phyloP scores from a whole-genome alignment of 2,888 invertebrate species.

The Erebia aethiops region DNA sequence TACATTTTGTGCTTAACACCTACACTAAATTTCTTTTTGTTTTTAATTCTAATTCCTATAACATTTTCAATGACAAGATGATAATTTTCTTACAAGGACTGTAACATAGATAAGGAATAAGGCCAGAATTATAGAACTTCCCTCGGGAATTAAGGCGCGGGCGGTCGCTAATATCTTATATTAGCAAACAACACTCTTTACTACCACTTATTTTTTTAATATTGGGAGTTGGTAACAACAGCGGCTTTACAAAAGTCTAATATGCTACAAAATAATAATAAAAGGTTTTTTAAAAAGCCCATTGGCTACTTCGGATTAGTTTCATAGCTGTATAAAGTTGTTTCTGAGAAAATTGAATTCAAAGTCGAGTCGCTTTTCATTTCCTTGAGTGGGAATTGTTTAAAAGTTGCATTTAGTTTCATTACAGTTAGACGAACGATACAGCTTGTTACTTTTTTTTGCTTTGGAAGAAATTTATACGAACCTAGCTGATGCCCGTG shows the following conservation, averaged over 20 bases:
- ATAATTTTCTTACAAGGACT: no score
- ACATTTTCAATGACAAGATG: no score
- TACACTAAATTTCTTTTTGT: no score
- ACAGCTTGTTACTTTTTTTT: constrained; percentile 15
- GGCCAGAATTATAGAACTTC: no score
- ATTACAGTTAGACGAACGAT: constrained; percentile 26
- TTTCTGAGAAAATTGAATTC: constrained; percentile 65
- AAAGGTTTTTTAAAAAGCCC: constrained; percentile 40
- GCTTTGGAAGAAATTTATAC: no score
- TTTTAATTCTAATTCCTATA: no score
- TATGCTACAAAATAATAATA: constrained; percentile 35
- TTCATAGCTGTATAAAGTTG: constrained; percentile 67
- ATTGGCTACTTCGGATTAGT: constrained; percentile 65
- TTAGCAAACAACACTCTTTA: not conserved
- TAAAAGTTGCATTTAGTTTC: constrained; percentile 36
- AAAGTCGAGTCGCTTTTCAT: constrained; percentile 47
- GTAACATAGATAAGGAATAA: no score
- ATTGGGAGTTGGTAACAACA: not conserved
- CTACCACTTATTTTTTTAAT: constrained; percentile 6
- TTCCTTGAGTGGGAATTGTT: constrained; percentile 41
- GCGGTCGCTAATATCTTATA: not conserved
- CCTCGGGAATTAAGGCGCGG: no score
- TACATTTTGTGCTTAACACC: no score
- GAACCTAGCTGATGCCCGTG: no score
- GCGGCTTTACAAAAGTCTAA: constrained; percentile 29